Evolutionary conservation across 2,888 invertebrate genomes (phyloP).

Genomic region (Aspidapion aeneum): DNA sequence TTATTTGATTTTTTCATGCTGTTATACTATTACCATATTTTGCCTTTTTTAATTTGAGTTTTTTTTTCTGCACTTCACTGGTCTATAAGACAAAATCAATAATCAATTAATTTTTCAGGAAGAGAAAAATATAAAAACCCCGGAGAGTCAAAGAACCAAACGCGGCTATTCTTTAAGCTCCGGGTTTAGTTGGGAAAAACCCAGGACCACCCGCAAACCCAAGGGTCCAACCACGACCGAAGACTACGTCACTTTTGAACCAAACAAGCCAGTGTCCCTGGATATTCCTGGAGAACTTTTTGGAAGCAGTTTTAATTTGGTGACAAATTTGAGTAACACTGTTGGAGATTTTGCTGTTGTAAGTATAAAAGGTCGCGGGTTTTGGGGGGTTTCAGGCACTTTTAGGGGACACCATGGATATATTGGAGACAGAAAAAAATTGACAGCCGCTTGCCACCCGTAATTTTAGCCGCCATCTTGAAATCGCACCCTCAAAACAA

Average conservation of each 20-base stretch:
- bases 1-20: no score
- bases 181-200: constrained; percentile 37
- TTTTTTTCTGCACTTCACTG: no score
- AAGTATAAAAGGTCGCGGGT: constrained; percentile 40
- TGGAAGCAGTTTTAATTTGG: constrained; percentile 63
- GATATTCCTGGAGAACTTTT: constrained; percentile 64
- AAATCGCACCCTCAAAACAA: no score
- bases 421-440: no score
- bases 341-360: constrained; percentile 66
- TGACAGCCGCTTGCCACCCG: no score
- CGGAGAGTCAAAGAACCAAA: not conserved
- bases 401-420: no score
- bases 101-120: no score
- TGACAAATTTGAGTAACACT: constrained; percentile 63
- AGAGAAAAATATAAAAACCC: not conserved
- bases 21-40: no score
- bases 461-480: not conserved
- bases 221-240: constrained; percentile 50
- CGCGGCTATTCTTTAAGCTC: not conserved
- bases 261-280: constrained; percentile 63
- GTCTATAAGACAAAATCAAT: no score
- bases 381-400: no score
- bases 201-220: constrained; percentile 29
- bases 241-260: constrained; percentile 59
- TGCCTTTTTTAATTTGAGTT: no score